These are phyloP conservation scores for Halcyon smyrnensis DNA, from an alignment of 2,797 vertebrate genomes.

Conservation along the genomic window DNA sequence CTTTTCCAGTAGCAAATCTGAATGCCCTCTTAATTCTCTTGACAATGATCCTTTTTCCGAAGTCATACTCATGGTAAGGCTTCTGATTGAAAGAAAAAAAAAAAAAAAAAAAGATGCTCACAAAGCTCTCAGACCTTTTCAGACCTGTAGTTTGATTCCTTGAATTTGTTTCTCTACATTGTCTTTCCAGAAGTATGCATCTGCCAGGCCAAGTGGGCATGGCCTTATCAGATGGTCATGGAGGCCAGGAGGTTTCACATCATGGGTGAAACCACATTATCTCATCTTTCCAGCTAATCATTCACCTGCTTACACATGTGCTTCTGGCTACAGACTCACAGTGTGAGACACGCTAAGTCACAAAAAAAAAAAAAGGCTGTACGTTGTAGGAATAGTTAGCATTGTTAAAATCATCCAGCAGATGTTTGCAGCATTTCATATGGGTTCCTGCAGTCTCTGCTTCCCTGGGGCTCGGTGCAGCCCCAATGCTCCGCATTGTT, in stretches of 20 bases:
- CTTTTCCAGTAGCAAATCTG: not conserved
- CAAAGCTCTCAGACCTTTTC: not conserved
- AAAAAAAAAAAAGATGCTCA: not conserved
- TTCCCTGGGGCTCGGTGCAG: not conserved
- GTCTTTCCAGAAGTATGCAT: not conserved
- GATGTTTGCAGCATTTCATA: not conserved
- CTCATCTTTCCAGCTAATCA: not conserved
- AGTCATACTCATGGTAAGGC: not conserved
- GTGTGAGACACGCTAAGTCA: not conserved
- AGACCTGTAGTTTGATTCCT: not conserved
- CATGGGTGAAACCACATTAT: rapidly evolving
- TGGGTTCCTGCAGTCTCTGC: not conserved
- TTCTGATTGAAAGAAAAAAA: not conserved
- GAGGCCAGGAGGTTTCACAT: not conserved
- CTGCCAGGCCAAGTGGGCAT: rapidly evolving
- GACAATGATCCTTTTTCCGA: not conserved
- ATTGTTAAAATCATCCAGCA: rapidly evolving
- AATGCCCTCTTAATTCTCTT: not conserved
- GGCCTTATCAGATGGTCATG: not conserved
- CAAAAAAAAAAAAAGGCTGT: not conserved
- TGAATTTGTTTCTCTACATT: rapidly evolving
- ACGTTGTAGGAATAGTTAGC: not conserved
- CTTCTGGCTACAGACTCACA: not conserved
- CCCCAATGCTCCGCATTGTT: rapidly evolving
- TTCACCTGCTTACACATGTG: not conserved